Conservation (phyloP, 2,888 invertebrate species). For the Seira ritae region DNA sequence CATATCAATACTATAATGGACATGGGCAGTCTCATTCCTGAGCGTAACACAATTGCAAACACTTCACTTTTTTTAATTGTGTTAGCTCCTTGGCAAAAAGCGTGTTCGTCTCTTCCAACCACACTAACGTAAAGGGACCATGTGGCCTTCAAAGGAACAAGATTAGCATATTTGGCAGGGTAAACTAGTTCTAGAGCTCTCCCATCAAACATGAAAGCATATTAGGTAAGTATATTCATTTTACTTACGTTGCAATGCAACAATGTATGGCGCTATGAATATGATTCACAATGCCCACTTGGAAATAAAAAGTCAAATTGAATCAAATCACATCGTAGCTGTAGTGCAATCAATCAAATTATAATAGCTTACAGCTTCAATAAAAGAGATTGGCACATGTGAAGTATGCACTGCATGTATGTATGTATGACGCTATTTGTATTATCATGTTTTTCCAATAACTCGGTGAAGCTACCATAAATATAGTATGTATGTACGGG, state of each 20-base stretch:
- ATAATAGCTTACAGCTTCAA: too few relatives aligned
- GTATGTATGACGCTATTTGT: too few relatives aligned
- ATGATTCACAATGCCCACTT: background rate
- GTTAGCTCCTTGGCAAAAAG: background rate
- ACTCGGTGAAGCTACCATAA: too few relatives aligned
- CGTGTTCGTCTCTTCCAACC: slow-evolving; percentile 1
- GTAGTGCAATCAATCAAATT: background rate
- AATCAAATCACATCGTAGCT: background rate
- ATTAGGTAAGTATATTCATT: too few relatives aligned
- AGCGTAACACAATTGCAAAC: background rate
- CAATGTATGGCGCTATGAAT: background rate
- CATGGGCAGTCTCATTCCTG: background rate
- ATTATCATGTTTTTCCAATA: too few relatives aligned
- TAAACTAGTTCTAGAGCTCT: slow-evolving; percentile 49
- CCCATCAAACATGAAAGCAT: background rate
- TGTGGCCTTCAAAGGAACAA: slow-evolving; percentile 57
- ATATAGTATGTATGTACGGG: too few relatives aligned
- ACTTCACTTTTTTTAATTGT: background rate
- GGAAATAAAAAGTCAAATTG: background rate
- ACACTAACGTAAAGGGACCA: slow-evolving; percentile 33
- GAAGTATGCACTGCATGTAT: too few relatives aligned
- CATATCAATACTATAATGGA: background rate
- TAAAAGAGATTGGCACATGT: too few relatives aligned
- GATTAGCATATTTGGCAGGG: slow-evolving; percentile 64
- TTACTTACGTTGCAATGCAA: background rate